phyloP scores from a whole-genome alignment of 2,113 vertebrate species.

The Numenius arquata region DNA sequence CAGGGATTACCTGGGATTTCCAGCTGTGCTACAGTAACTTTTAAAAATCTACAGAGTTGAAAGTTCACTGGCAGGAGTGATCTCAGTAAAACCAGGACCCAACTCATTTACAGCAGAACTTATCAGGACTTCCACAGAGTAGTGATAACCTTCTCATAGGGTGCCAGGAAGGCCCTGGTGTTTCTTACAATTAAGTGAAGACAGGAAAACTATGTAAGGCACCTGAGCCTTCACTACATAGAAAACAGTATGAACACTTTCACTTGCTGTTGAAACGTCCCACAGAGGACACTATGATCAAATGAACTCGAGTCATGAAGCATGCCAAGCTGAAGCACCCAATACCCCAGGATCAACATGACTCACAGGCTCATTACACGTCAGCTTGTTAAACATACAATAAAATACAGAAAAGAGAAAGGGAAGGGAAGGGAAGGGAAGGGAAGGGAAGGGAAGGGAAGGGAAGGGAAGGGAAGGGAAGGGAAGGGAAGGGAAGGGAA shows the following conservation, averaged over 20 bases:
- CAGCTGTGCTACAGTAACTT: neutral
- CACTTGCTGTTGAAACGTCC: neutral
- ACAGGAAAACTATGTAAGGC: neutral
- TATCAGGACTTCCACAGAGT: neutral
- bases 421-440: too few species aligned
- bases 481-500: too few species aligned
- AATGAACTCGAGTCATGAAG: neutral
- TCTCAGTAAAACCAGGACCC: neutral
- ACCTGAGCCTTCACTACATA: neutral
- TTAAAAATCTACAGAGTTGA: neutral
- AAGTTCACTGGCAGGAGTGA: neutral
- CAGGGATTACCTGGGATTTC: neutral
- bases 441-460: too few species aligned
- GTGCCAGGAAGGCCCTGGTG: fast-evolving
- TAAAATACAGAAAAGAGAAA: neutral
- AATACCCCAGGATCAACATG: neutral
- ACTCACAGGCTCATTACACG: neutral
- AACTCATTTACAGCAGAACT: neutral
- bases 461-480: too few species aligned
- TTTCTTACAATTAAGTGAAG: neutral
- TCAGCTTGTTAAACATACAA: neutral
- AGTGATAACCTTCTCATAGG: neutral
- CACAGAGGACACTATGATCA: neutral
- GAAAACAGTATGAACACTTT: neutral
- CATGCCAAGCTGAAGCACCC: neutral